Percentiles rank a stretch among this genome's conserved stretches.
Conservation (phyloP, 1,140 invertebrate species). For the Adoxophyes honmai region DNA sequence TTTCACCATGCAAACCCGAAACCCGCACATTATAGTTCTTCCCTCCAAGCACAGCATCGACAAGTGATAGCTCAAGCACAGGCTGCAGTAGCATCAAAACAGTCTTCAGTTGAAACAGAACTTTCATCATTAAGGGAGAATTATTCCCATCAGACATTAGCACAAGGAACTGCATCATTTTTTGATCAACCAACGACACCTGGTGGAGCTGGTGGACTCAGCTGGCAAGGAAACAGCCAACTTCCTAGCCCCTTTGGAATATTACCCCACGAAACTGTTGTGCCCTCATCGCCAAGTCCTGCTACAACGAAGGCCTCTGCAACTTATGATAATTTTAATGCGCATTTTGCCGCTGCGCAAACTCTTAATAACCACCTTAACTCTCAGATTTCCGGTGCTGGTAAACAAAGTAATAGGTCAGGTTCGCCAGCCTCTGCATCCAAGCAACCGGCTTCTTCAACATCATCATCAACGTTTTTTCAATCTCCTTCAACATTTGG, state of each 20-base stretch:
- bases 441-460: constrained; percentile 77
- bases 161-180: constrained; percentile 76
- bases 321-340: constrained; percentile 82
- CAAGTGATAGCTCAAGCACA: constrained; percentile 78
- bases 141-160: constrained; percentile 78
- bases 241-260: constrained; percentile 86
- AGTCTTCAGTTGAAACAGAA: constrained; percentile 78
- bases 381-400: constrained; percentile 77
- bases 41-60: constrained; percentile 78
- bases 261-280: constrained; percentile 86
- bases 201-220: constrained; percentile 73
- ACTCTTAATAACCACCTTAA: constrained; percentile 81
- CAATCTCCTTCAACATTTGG: constrained; percentile 79
- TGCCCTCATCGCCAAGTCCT: constrained; percentile 81
- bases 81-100: constrained; percentile 76
- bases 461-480: constrained; percentile 79
- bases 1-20: constrained; percentile 84
- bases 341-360: constrained; percentile 81
- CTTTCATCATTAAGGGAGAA: constrained; percentile 78
- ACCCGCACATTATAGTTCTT: constrained; percentile 80
- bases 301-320: constrained; percentile 77
- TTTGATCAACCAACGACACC: constrained; percentile 81
- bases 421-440: constrained; percentile 78
- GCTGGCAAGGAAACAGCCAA: constrained; percentile 83
- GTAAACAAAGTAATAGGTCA: constrained; percentile 75